A percentile compares a stretch with the other conserved stretches of the same genome.
Evolutionary conservation across 2,113 vertebrate species (phyloP).

Genomic region (Dicentrarchus labrax): DNA sequence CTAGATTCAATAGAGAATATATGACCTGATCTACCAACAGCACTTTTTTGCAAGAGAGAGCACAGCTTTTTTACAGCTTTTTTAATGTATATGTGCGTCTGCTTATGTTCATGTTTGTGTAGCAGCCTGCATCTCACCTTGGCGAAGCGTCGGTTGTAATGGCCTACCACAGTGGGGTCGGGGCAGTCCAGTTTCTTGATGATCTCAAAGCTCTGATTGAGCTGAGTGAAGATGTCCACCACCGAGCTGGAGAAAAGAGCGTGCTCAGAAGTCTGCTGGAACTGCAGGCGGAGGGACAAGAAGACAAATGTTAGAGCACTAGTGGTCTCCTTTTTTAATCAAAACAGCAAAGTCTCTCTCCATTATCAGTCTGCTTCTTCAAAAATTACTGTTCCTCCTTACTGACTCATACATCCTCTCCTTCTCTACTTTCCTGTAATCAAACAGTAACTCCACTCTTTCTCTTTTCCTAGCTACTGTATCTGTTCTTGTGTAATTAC

Average conservation of each 20-base stretch:
- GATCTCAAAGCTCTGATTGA: slow-evolving; percentile 99
- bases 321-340: background rate
- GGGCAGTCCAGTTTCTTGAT: slow-evolving; percentile 97
- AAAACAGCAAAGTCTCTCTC: background rate
- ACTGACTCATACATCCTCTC: background rate
- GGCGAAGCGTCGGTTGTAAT: slow-evolving; percentile 93
- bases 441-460: background rate
- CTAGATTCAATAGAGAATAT: background rate
- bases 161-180: slow-evolving; percentile 90
- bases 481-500: slow-evolving; percentile 1
- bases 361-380: background rate
- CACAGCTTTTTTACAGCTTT: no score
- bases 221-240: slow-evolving; percentile 98
- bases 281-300: slow-evolving; percentile 79
- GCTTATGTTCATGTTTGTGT: background rate
- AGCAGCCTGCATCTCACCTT: slow-evolving; percentile 85
- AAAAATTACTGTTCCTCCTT: background rate
- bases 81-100: background rate
- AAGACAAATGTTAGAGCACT: background rate
- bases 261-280: slow-evolving; percentile 97
- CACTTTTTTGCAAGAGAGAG: background rate
- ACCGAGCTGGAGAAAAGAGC: slow-evolving; percentile 98
- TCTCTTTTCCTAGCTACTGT: background rate
- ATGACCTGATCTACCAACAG: background rate
- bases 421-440: background rate